A percentile compares a stretch with the other conserved stretches of the same genome.
phyloP scores from a whole-genome alignment of 2,888 invertebrate species.

The Baronia brevicornis region DNA sequence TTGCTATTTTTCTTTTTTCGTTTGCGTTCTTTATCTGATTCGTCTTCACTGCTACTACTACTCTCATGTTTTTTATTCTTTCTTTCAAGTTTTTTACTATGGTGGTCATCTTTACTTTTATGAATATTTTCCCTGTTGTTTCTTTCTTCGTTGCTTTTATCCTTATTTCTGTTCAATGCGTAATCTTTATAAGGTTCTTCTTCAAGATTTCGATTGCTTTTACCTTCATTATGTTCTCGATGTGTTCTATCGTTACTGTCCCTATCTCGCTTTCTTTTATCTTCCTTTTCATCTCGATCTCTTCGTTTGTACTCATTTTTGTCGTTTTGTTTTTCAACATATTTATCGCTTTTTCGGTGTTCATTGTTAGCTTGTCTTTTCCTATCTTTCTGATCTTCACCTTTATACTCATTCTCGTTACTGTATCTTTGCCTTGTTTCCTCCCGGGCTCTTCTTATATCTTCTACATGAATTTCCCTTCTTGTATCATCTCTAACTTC shows the following conservation, averaged over 20 bases:
- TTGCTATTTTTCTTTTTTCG: slow-evolving; percentile 9
- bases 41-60: slow-evolving; percentile 9
- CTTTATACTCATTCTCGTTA: slow-evolving; percentile 5
- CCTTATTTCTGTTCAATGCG: slow-evolving; percentile 6
- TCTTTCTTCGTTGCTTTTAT: slow-evolving; percentile 10
- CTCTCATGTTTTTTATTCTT: slow-evolving; percentile 15
- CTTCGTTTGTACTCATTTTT: slow-evolving; percentile 10
- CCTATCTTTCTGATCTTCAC: slow-evolving; percentile 14
- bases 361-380: slow-evolving; percentile 10
- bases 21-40: slow-evolving; percentile 4
- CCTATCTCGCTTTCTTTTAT: slow-evolving; percentile 16
- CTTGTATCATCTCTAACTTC: slow-evolving; percentile 17
- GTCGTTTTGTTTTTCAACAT: slow-evolving; percentile 18
- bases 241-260: slow-evolving; percentile 12
- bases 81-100: slow-evolving; percentile 6
- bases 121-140: slow-evolving; percentile 3
- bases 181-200: slow-evolving; percentile 17
- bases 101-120: background rate
- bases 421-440: slow-evolving; percentile 11
- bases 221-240: slow-evolving; percentile 16
- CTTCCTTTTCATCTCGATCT: slow-evolving; percentile 14
- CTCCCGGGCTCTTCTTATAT: slow-evolving; percentile 11
- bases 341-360: slow-evolving; percentile 11
- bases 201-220: slow-evolving; percentile 10
- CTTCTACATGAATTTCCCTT: slow-evolving; percentile 19